Percentiles rank a stretch among this genome's conserved stretches.
Evolutionary conservation across 2,888 invertebrate species (phyloP).

Genomic region (Tineola bisselliella): DNA sequence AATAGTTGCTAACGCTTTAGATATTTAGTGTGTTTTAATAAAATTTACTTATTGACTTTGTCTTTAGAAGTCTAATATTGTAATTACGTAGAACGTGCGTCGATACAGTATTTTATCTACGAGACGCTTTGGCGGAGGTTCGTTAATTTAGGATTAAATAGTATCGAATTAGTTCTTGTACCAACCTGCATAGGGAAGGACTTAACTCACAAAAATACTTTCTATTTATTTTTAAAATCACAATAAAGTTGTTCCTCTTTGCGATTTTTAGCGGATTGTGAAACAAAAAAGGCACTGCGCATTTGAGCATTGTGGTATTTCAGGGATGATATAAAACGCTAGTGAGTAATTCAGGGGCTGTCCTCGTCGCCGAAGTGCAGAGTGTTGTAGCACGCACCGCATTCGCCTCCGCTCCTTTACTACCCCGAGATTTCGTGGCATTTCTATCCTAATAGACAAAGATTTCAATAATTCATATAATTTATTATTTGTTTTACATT

Average conservation of each 20-base stretch:
- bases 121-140: no score
- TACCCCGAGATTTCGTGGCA: neutral
- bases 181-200: no score
- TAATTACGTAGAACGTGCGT: no score
- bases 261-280: neutral
- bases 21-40: no score
- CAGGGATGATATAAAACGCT: conserved; percentile 59
- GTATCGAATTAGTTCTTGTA: no score
- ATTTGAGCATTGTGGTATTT: conserved; percentile 34
- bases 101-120: no score
- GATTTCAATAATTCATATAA: neutral
- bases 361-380: conserved; percentile 44
- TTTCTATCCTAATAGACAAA: neutral
- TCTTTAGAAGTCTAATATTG: no score
- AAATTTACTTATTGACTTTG: no score
- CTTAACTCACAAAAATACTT: neutral
- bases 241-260: neutral
- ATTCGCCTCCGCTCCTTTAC: neutral
- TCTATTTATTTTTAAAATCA: neutral
- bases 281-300: neutral
- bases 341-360: conserved; percentile 17
- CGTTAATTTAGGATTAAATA: no score
- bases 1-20: no score
- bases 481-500: no score
- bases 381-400: conserved; percentile 57